These are phyloP conservation scores for Calephelis nemesis DNA, from an alignment of 1,140 invertebrate species.

Conservation along the genomic window DNA sequence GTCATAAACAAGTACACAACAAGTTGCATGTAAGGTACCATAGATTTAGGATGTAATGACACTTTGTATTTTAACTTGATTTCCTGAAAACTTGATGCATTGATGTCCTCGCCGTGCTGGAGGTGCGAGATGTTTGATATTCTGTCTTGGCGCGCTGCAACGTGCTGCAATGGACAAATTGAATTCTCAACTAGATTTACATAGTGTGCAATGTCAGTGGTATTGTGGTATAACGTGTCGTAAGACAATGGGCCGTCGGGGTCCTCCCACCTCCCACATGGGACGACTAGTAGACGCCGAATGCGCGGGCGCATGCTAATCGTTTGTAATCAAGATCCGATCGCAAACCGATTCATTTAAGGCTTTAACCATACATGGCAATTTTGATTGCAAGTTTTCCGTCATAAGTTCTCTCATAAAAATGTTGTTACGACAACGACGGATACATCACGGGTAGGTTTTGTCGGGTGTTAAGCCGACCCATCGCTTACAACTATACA, in stretches of 20 bases:
- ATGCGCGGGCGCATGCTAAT: constrained; percentile 68
- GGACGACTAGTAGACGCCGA: constrained; percentile 39
- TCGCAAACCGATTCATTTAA: constrained; percentile 68
- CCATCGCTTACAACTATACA: too few relatives aligned
- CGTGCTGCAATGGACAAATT: constrained; percentile 58
- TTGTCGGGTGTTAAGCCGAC: too few relatives aligned
- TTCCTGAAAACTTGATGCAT: too few relatives aligned
- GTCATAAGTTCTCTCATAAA: too few relatives aligned
- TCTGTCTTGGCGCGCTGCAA: constrained; percentile 38
- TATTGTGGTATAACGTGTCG: constrained; percentile 66
- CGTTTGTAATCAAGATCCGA: constrained; percentile 70
- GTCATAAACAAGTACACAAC: too few relatives aligned
- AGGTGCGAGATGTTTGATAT: neutral
- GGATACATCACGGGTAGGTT: too few relatives aligned
- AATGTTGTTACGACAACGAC: too few relatives aligned
- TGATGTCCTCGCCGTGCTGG: too few relatives aligned
- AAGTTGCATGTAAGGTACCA: too few relatives aligned
- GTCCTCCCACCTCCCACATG: constrained; percentile 68
- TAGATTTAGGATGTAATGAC: too few relatives aligned
- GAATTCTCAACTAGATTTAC: constrained; percentile 70
- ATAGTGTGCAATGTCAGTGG: constrained; percentile 66
- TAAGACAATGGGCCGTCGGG: constrained; percentile 65
- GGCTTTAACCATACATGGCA: neutral
- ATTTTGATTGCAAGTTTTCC: too few relatives aligned
- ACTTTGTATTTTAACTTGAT: too few relatives aligned